These are phyloP conservation scores for Arctopsyche grandis DNA, from an alignment of 1,140 invertebrate species.

Conservation along the genomic window DNA sequence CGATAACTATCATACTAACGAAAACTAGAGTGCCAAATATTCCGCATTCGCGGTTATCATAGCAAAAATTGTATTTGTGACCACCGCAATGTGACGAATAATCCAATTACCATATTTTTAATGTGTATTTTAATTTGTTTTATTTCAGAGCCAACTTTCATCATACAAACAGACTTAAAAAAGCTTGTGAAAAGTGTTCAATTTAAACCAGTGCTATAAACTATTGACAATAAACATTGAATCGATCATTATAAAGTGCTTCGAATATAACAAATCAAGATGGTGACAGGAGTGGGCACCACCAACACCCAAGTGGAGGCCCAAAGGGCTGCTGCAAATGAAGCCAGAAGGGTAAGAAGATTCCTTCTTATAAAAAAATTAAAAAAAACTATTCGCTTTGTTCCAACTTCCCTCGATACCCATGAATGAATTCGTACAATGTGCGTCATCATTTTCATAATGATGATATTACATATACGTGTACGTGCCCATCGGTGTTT, in stretches of 20 bases:
- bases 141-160: background rate
- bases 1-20: no score
- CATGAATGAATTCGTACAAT: background rate
- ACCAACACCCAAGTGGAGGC: conserved; percentile 39
- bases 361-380: background rate
- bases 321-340: conserved; percentile 48
- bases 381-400: background rate
- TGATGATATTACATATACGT: no score
- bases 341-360: conserved; percentile 48
- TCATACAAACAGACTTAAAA: background rate
- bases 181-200: no score
- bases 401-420: background rate
- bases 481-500: conserved; percentile 9
- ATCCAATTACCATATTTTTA: background rate
- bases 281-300: conserved; percentile 53
- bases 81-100: no score
- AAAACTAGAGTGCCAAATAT: no score
- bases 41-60: no score
- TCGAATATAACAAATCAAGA: conserved; percentile 36
- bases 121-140: background rate
- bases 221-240: background rate
- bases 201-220: no score
- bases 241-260: conserved; percentile 19
- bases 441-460: background rate
- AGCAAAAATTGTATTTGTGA: no score